Conservation (phyloP, 2,797 vertebrate genomes). For the Heteromormyrus szaboi region DNA sequence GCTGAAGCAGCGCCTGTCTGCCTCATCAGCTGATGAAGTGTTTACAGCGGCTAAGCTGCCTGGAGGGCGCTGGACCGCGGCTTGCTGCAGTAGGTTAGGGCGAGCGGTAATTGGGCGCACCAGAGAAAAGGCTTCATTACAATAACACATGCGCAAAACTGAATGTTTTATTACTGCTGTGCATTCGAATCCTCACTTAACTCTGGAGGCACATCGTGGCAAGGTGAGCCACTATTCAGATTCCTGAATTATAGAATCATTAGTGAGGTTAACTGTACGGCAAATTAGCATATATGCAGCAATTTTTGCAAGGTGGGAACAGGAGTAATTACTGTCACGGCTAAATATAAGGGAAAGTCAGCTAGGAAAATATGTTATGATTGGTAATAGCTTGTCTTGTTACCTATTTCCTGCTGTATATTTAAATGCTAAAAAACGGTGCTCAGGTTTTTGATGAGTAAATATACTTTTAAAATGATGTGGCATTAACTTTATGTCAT, state of each 20-base stretch:
- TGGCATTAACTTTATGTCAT: background rate
- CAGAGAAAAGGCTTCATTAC: slow-evolving; percentile 63
- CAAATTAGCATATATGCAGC: slow-evolving; percentile 4
- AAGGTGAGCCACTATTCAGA: background rate
- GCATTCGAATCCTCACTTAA: slow-evolving; percentile 2
- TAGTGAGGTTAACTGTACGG: background rate
- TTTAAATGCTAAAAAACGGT: background rate
- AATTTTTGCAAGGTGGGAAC: background rate
- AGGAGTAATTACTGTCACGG: slow-evolving; percentile 4
- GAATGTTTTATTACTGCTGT: slow-evolving; percentile 35
- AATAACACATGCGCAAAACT: slow-evolving; percentile 65
- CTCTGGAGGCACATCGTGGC: background rate
- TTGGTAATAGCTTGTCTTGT: background rate
- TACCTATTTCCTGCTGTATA: background rate
- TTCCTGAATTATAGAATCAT: background rate
- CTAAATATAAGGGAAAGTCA: background rate
- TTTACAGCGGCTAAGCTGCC: slow-evolving; percentile 70
- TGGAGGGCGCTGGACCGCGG: slow-evolving; percentile 66
- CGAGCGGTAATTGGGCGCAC: slow-evolving; percentile 63
- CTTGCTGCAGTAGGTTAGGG: slow-evolving; percentile 54
- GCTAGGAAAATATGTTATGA: background rate
- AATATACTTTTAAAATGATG: background rate
- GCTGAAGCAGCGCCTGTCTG: slow-evolving; percentile 28
- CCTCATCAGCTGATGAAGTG: slow-evolving; percentile 72
- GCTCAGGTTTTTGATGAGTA: background rate